Evolutionary conservation across 1,140 invertebrate genomes (phyloP).

Genomic region (Drosophila athabasca): DNA sequence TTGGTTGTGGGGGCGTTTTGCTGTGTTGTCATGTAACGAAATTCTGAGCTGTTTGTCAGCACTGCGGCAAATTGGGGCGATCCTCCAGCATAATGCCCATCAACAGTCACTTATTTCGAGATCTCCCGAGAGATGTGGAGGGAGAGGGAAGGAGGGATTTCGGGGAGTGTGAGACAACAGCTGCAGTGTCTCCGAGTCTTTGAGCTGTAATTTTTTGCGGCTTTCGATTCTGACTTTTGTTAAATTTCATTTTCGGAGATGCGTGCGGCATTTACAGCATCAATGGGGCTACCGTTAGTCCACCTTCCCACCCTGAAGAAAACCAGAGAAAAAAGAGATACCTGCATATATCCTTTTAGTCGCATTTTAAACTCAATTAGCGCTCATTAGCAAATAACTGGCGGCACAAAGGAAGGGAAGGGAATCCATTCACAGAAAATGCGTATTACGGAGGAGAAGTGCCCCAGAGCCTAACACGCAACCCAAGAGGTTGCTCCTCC

Average conservation of each 20-base stretch:
- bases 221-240: conserved; percentile 47
- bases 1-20: conserved; percentile 33
- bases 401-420: conserved; percentile 31
- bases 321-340: conserved; percentile 18
- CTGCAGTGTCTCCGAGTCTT: conserved; percentile 41
- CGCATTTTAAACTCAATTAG: conserved; percentile 80
- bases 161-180: conserved; percentile 44
- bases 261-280: conserved; percentile 49
- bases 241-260: conserved; percentile 73
- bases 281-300: conserved; percentile 47
- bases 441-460: conserved; percentile 2
- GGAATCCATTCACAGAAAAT: conserved; percentile 59
- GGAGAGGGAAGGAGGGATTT: not conserved
- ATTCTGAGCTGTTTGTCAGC: conserved; percentile 69
- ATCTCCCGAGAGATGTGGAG: conserved; percentile 12
- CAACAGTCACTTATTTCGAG: conserved; percentile 77
- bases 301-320: conserved; percentile 10
- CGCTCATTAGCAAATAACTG: conserved; percentile 77
- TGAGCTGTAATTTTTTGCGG: conserved; percentile 44
- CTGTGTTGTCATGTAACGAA: conserved; percentile 36
- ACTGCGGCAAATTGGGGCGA: conserved; percentile 66
- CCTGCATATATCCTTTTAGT: conserved; percentile 58
- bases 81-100: conserved; percentile 46
- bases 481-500: conserved; percentile 11
- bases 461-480: conserved; percentile 50